Evolutionary conservation across 2,113 vertebrate species (phyloP).

Genomic region (Channa argus): DNA sequence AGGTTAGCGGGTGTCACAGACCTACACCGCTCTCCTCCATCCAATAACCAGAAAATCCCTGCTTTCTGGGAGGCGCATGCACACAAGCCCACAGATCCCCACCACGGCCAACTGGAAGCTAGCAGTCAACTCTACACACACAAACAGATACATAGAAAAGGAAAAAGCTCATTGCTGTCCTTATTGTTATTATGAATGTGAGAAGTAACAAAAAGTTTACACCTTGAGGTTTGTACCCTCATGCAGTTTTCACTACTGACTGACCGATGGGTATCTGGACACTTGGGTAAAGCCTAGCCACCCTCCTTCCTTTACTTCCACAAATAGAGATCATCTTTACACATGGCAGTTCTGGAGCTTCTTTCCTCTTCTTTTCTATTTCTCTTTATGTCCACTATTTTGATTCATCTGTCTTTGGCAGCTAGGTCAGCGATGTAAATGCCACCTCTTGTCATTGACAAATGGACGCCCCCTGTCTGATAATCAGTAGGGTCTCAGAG

Average conservation of each 20-base stretch:
- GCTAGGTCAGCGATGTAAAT: slow-evolving; percentile 80
- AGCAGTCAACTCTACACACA: slow-evolving; percentile 13
- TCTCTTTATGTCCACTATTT: slow-evolving; percentile 16
- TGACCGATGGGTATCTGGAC: neutral
- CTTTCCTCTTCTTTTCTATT: slow-evolving; percentile 39
- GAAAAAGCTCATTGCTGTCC: slow-evolving; percentile 7
- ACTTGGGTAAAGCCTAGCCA: neutral
- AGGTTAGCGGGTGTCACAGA: slow-evolving; percentile 86
- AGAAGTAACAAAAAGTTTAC: neutral
- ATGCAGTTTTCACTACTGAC: too few species aligned
- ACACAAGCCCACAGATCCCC: slow-evolving; percentile 18
- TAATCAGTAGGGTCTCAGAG: slow-evolving; percentile 81
- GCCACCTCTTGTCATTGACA: slow-evolving; percentile 80
- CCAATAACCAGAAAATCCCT: slow-evolving; percentile 77
- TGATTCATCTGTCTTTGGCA: slow-evolving; percentile 69
- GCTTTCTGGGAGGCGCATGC: slow-evolving; percentile 57
- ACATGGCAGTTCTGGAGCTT: slow-evolving; percentile 3
- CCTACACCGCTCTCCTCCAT: slow-evolving; percentile 77
- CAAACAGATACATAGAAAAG: slow-evolving; percentile 10
- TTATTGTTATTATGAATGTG: slow-evolving; percentile 1
- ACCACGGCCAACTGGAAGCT: slow-evolving; percentile 2
- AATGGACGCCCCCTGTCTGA: slow-evolving; percentile 72
- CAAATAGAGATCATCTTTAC: neutral
- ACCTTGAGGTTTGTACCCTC: too few species aligned
- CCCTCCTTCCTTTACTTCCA: neutral